These are phyloP conservation scores for Apostichopus japonicus DNA, from an alignment of 35 echinoderm and acorn worm genomes.

Conservation along the genomic window DNA sequence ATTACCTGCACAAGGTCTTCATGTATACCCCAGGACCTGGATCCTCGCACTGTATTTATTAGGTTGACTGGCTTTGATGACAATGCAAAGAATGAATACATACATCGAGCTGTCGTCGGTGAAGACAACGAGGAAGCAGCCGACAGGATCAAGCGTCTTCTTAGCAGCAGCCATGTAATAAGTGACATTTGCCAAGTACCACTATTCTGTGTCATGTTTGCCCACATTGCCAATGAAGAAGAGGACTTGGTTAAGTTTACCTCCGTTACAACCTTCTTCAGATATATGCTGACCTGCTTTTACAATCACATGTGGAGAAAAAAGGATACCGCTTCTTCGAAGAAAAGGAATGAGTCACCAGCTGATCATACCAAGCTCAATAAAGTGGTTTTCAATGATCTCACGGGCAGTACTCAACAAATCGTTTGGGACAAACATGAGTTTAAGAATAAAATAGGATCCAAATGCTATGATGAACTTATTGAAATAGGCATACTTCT, in stretches of 20 bases:
- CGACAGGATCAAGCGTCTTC: not conserved
- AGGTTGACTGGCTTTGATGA: constrained; percentile 2
- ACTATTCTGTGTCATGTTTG: constrained; percentile 31
- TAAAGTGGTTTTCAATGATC: not conserved
- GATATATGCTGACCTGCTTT: constrained; percentile 1
- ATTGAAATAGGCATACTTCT: not conserved
- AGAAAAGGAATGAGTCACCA: no score
- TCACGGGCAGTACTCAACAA: not conserved
- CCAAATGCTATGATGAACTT: not conserved
- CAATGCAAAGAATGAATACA: not conserved
- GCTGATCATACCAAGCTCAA: not conserved
- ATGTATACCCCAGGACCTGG: not conserved
- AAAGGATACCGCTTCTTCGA: not conserved
- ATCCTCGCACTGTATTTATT: not conserved
- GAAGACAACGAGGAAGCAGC: not conserved
- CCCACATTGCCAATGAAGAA: not conserved
- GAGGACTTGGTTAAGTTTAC: not conserved
- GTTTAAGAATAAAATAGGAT: not conserved
- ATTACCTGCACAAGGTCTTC: not conserved
- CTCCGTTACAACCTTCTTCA: constrained; percentile 31
- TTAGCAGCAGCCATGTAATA: not conserved
- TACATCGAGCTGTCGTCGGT: not conserved
- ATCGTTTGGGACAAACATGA: not conserved
- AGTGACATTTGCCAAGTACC: constrained; percentile 19
- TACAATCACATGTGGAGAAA: constrained; percentile 36